phyloP scores from a whole-genome alignment of 2,113 vertebrate genomes.

The Hemibagrus wyckioides region DNA sequence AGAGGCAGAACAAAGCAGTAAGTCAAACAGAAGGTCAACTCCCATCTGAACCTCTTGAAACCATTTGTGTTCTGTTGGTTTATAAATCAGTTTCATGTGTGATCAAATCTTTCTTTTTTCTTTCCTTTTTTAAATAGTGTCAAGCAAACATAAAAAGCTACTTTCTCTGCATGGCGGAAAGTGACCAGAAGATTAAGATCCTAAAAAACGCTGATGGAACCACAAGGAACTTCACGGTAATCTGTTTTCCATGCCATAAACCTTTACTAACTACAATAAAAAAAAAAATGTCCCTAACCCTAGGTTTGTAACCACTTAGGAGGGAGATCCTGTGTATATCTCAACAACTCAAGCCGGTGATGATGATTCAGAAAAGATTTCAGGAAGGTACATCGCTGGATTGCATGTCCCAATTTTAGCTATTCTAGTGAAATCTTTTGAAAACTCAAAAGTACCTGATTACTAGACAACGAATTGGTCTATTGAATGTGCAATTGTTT shows the following conservation, averaged over 20 bases:
- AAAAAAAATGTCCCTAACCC: neutral
- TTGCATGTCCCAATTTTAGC: neutral
- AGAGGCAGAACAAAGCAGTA: conserved; percentile 71
- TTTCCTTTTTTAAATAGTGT: conserved; percentile 59
- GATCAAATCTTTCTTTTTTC: neutral
- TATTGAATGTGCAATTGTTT: neutral
- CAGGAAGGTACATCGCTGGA: conserved; percentile 62
- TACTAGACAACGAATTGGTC: neutral
- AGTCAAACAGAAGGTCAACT: conserved; percentile 27
- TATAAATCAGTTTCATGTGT: neutral
- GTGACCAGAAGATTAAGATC: conserved; percentile 73
- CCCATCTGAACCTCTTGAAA: neutral
- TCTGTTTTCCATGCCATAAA: neutral
- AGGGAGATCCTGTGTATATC: conserved; percentile 73
- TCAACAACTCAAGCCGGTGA: conserved; percentile 61
- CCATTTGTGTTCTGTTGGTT: neutral
- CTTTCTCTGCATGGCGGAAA: conserved; percentile 77
- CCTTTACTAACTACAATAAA: neutral
- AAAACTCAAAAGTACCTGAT: neutral
- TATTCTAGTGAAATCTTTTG: neutral
- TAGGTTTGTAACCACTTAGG: conserved; percentile 56
- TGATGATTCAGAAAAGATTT: conserved; percentile 66
- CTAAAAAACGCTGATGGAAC: conserved; percentile 71
- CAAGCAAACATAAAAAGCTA: conserved; percentile 77
- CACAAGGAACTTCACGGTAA: conserved; percentile 71